Percentiles rank a stretch among this genome's conserved stretches.
These are phyloP conservation scores for Pseudomugil tenellus DNA, from an alignment of 2,797 vertebrate species.

Conservation along the genomic window DNA sequence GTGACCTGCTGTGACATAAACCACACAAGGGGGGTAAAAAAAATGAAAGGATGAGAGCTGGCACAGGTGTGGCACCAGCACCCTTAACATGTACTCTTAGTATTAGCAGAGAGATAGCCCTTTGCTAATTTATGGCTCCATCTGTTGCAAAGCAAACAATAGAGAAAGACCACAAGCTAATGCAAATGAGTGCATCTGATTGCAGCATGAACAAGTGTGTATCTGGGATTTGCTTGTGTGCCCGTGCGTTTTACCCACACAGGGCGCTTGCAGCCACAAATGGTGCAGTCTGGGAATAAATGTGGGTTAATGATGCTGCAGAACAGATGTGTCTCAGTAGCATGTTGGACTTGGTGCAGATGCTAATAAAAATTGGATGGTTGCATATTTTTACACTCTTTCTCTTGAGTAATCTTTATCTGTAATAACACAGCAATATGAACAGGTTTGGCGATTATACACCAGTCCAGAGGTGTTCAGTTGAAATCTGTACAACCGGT, in stretches of 20 bases:
- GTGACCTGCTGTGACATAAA: conserved; percentile 38
- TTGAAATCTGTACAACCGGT: not conserved
- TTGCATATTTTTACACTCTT: conserved; percentile 29
- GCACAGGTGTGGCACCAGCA: conserved; percentile 15
- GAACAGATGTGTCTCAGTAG: conserved; percentile 66
- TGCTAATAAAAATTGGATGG: conserved; percentile 18
- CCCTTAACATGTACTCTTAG: conserved; percentile 16
- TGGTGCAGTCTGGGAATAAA: conserved; percentile 53
- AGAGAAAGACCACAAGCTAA: conserved; percentile 20
- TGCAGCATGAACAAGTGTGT: conserved; percentile 39
- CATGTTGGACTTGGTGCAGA: conserved; percentile 42
- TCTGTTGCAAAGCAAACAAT: conserved; percentile 48
- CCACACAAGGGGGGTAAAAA: conserved; percentile 12
- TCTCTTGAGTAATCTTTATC: conserved; percentile 1
- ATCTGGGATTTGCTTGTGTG: conserved; percentile 57
- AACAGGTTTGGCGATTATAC: not conserved
- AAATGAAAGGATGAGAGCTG: not conserved
- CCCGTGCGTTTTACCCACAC: conserved; percentile 34
- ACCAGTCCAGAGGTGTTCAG: not conserved
- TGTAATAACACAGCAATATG: not conserved
- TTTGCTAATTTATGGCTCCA: conserved; percentile 44
- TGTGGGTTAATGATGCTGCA: conserved; percentile 60
- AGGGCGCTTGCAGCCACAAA: conserved; percentile 41
- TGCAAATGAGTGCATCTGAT: conserved; percentile 26
- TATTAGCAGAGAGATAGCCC: conserved; percentile 12